Conservation (phyloP, 1,140 invertebrate species). For the Neodiprion virginianus region DNA sequence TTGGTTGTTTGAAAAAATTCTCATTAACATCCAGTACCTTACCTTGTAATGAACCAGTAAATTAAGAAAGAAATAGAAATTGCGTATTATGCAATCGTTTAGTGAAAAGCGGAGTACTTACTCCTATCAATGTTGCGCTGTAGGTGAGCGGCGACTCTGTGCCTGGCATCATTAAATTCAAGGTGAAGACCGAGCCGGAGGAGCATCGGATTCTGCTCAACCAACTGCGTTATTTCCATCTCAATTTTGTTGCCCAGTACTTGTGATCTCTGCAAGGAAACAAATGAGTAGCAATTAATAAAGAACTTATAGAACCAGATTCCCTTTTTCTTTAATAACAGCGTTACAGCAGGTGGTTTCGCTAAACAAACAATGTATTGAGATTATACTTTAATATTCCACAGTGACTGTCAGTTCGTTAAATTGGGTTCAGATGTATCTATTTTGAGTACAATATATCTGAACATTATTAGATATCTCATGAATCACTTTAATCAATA, state of each 20-base stretch:
- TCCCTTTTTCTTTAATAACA: slow-evolving; percentile 1
- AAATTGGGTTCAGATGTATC: too few relatives aligned
- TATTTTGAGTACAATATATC: too few relatives aligned
- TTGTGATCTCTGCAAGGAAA: slow-evolving; percentile 80
- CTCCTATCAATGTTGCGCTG: slow-evolving; percentile 97
- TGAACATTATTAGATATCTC: background rate
- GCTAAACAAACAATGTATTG: slow-evolving; percentile 6
- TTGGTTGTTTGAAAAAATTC: too few relatives aligned
- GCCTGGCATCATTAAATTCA: slow-evolving; percentile 95
- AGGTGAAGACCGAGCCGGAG: slow-evolving; percentile 92
- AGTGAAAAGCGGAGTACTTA: slow-evolving; percentile 66
- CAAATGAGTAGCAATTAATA: slow-evolving; percentile 20
- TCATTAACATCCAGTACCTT: too few relatives aligned
- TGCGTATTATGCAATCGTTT: background rate
- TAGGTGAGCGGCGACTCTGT: slow-evolving; percentile 89
- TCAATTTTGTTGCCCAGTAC: slow-evolving; percentile 97
- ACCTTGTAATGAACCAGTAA: background rate
- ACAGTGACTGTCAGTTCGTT: background rate
- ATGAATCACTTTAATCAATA: background rate
- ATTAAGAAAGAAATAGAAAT: background rate
- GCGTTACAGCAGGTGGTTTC: background rate
- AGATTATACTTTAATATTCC: slow-evolving; percentile 5
- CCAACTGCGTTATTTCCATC: slow-evolving; percentile 94
- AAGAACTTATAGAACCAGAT: background rate
- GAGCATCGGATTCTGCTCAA: slow-evolving; percentile 92